Evolutionary conservation across 2,113 vertebrate genomes (phyloP), one percentile per base, ranked within the genome.

Genomic region (Saguinus midas): DNA sequence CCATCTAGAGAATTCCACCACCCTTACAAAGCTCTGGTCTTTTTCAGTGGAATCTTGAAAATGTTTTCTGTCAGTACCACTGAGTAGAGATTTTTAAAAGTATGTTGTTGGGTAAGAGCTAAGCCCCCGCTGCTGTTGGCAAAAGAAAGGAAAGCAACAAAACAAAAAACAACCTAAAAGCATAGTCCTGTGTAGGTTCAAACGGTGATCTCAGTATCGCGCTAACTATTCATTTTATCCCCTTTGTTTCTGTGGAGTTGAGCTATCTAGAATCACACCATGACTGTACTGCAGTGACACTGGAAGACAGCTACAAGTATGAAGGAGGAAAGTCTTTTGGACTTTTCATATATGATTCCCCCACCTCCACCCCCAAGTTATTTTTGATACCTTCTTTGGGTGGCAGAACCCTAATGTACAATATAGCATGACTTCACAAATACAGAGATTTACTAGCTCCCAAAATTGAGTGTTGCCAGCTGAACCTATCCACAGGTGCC

Each of bases 21-120:
- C 3, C 32, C 43, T 70, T 91, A 43, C 12, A 72, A 70, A 88
- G 43, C 40, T 93, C 37, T 91, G 78, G 35, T 92, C 35, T 80
- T 73, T 93, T 32, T 84, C 20, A 80, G 17, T 75, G 43, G 52
- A 50, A 48, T 73, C 23, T 48, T 82, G 66, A 68, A 35, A 32
- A n/a, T 82, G 14, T 40, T 92, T 84, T 79, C 17, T 90, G 0
- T 66, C 43, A 40, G 21, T 82, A 50, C 12, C 45, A 0, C 48
- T 83, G n/a, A 76, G 29, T 45, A 3, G 35, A 70, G 48, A 78
- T 92, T 87, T 72, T 45, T 45, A 57, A n/a, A 84, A 78, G 6
- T 43, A 1, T 78, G 1, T 29, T 6, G 35, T 45, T 82, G 25
- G 18, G 7, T 84, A 52, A 48, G 23, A 90, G 68, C 23, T 83